These are phyloP conservation scores for Lacanobia oleracea DNA, from an alignment of 2,888 invertebrate species.

Conservation along the genomic window DNA sequence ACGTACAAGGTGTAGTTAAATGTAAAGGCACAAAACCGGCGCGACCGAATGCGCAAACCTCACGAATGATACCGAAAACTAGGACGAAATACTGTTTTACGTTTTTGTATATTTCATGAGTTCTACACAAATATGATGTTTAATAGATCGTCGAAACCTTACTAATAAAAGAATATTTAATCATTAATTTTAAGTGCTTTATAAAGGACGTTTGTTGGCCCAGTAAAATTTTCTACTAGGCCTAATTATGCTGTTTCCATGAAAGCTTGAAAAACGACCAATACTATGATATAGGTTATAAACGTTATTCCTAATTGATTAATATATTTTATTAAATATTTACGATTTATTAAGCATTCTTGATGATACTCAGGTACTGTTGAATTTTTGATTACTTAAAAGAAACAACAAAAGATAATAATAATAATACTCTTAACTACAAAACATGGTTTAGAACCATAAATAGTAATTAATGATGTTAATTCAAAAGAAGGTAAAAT, in stretches of 20 bases:
- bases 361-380: neutral
- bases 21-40: conserved; percentile 80
- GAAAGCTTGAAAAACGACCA: neutral
- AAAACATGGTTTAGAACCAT: neutral
- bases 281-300: neutral
- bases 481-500: neutral
- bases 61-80: conserved; percentile 80
- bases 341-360: conserved; percentile 11
- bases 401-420: too few relatives aligned
- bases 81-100: conserved; percentile 72
- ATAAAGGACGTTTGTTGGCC: neutral
- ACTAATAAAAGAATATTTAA: neutral
- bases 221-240: conserved; percentile 19
- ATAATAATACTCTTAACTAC: too few relatives aligned
- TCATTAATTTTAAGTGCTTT: neutral
- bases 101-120: conserved; percentile 38
- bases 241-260: conserved; percentile 6
- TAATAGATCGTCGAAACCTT: neutral
- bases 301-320: conserved; percentile 2
- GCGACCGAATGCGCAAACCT: conserved; percentile 89
- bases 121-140: conserved; percentile 7
- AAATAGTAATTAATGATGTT: neutral
- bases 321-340: conserved; percentile 4
- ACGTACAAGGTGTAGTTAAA: conserved; percentile 74
- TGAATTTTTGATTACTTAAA: conserved; percentile 7